Conservation (phyloP, 2,113 vertebrate genomes). For the Callocephalon fimbriatum region DNA sequence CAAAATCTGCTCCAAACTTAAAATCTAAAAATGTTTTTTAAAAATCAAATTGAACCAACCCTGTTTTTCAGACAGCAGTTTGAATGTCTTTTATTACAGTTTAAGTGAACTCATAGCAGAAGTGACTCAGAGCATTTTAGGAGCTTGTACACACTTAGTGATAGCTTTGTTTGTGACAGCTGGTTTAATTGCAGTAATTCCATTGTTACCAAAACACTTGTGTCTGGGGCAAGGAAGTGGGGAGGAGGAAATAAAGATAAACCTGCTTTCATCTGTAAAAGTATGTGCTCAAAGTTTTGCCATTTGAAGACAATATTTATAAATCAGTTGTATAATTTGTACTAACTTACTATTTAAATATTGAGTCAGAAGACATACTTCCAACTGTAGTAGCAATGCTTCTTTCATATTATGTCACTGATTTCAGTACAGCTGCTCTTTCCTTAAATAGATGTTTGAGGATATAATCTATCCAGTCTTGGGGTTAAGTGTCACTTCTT, state of each 20-base stretch:
- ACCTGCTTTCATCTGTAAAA: background rate
- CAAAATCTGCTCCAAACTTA: background rate
- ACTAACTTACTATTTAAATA: background rate
- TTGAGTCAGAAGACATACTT: background rate
- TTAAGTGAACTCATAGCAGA: background rate
- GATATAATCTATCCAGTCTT: background rate
- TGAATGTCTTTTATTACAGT: background rate
- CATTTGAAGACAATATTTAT: background rate
- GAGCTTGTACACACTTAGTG: background rate
- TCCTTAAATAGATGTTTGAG: background rate
- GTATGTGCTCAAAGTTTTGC: background rate
- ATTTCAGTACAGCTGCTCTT: background rate
- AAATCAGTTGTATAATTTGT: background rate
- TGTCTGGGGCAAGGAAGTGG: background rate
- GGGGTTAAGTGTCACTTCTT: background rate
- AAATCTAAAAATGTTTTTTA: background rate
- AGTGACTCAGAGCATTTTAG: background rate
- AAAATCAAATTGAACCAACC: background rate
- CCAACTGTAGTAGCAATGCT: background rate
- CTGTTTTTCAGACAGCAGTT: background rate
- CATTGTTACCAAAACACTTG: background rate
- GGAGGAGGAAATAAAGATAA: background rate
- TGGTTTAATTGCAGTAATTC: background rate
- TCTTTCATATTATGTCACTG: background rate
- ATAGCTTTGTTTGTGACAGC: background rate